These are phyloP conservation scores for Danio jaintianensis DNA, from an alignment of 2,797 vertebrate genomes.

Conservation along the genomic window DNA sequence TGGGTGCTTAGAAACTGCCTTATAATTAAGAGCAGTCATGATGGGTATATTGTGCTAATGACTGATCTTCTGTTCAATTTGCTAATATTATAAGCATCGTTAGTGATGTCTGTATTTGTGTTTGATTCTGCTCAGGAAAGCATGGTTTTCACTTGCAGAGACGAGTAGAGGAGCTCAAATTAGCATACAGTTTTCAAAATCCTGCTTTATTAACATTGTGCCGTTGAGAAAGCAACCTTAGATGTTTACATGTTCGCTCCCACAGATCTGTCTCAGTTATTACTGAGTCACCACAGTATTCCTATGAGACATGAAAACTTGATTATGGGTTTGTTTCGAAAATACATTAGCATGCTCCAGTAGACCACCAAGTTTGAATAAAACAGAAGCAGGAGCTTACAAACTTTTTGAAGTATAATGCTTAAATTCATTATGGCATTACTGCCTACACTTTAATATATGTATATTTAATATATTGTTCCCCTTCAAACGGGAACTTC, in stretches of 20 bases:
- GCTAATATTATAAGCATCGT: neutral
- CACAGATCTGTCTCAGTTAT: neutral
- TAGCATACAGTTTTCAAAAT: neutral
- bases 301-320: neutral
- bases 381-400: neutral
- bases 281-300: neutral
- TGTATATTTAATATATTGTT: too few relatives aligned
- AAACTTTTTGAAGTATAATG: neutral
- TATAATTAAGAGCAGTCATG: slow-evolving; percentile 17
- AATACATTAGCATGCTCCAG: neutral
- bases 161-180: neutral
- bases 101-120: neutral
- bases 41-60: slow-evolving; percentile 29
- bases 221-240: neutral
- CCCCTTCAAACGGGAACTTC: too few relatives aligned
- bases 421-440: neutral
- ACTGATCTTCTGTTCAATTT: slow-evolving; percentile 16
- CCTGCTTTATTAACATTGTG: neutral
- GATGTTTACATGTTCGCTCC: neutral
- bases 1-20: slow-evolving; percentile 17
- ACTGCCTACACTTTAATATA: neutral
- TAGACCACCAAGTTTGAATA: neutral
- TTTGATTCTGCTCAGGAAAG: neutral
- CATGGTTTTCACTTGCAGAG: neutral
- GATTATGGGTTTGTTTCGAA: slow-evolving; percentile 12